Evolutionary conservation across 2,888 invertebrate genomes (phyloP), one percentile per base, ranked within the genome.

Genomic region (Scaptomyza reducta): DNA sequence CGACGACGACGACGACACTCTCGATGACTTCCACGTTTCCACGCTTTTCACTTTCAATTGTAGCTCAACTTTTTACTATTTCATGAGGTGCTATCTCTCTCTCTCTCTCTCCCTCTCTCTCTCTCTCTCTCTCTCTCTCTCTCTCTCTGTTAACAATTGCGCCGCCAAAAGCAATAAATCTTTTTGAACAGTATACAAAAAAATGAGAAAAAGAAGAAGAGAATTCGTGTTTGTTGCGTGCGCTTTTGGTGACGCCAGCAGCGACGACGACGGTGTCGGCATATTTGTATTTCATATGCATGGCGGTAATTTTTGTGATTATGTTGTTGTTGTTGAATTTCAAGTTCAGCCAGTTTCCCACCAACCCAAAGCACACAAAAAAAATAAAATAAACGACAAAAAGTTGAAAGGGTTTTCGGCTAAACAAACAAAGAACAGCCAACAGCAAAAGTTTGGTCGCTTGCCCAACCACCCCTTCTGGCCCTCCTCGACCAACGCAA

Each of bases 31-130:
- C 75, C 82, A 84, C 77, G 87, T 88, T 89, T 90, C 84, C 83
- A 88, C 86, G 87, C 89, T 89, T 89, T 89, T 90, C 89, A 89
- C 89, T 89, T 89, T 89, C 87, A 87, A 89, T 87, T 89, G 79
- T 77, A 78, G 79, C 77, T 77, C 78, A 87, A 75, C 79, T 87
- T 87, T 87, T 86, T 87, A 74, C 79, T 73, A 79, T 75, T 75
- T 72, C 70, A 68, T 74, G 79, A 68, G 63, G 54, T 50, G 70
- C 58, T 61, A 42, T 67, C 42, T 56, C 59, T 53, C 64, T 46
- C 47, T 35, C 45, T 61, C 47, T 29, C 58, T 38, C 27, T n/a
- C 49, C 40, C 25, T 44, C 18, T 13, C 16, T 9, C 53, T 38
- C 56, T 41, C 42, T 45, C 63, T 46, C 42, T 41, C 45, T 31